Evolutionary conservation across 53 echinoderm and acorn worm species (phyloP), one percentile per base, ranked within the genome.

Genomic region (Actinopyga echinites): DNA sequence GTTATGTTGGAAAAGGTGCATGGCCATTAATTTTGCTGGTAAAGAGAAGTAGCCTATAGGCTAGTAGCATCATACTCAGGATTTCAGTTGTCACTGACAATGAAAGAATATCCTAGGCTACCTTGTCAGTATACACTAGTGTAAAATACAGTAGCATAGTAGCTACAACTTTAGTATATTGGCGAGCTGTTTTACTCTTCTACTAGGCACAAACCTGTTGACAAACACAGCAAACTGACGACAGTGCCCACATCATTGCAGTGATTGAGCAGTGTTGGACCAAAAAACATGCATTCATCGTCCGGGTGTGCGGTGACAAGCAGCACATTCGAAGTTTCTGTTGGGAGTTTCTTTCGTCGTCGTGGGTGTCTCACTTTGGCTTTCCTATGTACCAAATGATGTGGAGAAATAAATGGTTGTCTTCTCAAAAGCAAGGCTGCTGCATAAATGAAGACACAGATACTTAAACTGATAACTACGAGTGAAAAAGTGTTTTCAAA

Each of bases 281-380:
- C 86, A 71, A 96, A 94, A 77, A 96, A 96, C 93, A 96, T 93
- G 65, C 93, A 93, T 37, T 96, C 96, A 56, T 96, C 96, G 75
- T 96, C 96, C 32, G 96, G 96, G 69, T 96, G 96, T 40, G 96
- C 91, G 63, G 83, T 96, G 8, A 96, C 93, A 20, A 96, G 32
- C 49, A 96, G 52, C 25, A 91, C 87, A 57, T 93, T 92, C 38
- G 82, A 75, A 19, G 28, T 30, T 23, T 64, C 29, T 53, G 53
- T 15, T 5, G 29, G 38, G 6, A 75, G 20, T 29, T 44, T 49
- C 28, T 53, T 75, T 42, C 28, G 42, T 12, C 45, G 45, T 25
- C 42, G 37, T 29, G 49, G 29, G 29, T 52, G 17, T 28, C 45
- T 29, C 0, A 53, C 25, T 53, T 49, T 75, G 26, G 45, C 28